phyloP scores from a whole-genome alignment of 2,113 vertebrate genomes.

The Dendrocopos noguchii region DNA sequence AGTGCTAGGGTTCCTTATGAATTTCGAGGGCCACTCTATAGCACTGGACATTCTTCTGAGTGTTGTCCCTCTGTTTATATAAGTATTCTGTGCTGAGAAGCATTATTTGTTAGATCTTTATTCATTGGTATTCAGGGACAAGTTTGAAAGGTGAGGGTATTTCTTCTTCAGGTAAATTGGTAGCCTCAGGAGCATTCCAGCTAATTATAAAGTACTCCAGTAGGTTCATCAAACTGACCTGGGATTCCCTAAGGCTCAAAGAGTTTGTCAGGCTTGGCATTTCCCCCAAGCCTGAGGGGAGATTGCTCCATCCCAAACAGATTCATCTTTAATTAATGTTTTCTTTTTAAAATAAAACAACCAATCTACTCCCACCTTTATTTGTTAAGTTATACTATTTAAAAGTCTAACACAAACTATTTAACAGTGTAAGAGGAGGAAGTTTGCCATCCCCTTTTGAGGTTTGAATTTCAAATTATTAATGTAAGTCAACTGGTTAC shows the following conservation, averaged over 20 bases:
- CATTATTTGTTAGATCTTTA: background rate
- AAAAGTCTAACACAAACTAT: background rate
- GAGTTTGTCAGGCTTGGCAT: constrained; percentile 41
- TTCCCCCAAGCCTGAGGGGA: constrained; percentile 43
- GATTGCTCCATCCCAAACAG: background rate
- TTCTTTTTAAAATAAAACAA: constrained; percentile 27
- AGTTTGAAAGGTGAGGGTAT: background rate
- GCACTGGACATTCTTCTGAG: background rate
- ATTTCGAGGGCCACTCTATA: background rate
- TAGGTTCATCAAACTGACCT: constrained; percentile 44
- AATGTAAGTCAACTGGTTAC: background rate
- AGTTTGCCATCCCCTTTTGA: background rate
- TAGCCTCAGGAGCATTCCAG: constrained; percentile 22
- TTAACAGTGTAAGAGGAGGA: background rate
- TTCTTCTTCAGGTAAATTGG: constrained; percentile 42
- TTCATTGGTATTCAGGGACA: background rate
- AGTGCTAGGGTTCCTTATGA: background rate
- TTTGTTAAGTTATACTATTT: background rate
- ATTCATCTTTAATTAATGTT: constrained; percentile 53
- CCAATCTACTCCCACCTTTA: background rate
- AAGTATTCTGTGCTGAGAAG: constrained; percentile 18
- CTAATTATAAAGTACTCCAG: constrained; percentile 63
- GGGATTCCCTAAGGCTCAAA: constrained; percentile 18
- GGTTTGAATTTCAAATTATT: background rate
- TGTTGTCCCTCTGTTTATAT: background rate